These are phyloP conservation scores for Coreoperca whiteheadi DNA, from an alignment of 2,113 vertebrate species.

Conservation along the genomic window DNA sequence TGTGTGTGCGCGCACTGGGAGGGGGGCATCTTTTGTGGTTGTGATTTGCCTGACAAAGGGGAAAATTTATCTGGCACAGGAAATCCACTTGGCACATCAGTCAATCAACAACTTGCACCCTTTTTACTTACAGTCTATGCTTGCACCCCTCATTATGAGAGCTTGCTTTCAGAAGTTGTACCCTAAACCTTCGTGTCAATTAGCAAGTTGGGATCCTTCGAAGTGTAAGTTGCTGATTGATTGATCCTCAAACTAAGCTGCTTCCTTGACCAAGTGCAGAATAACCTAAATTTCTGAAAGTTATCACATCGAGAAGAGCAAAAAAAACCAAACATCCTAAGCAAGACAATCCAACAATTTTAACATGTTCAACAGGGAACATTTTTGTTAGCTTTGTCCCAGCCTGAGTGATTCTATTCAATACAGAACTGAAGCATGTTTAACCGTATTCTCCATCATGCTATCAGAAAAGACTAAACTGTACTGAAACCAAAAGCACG, in stretches of 20 bases:
- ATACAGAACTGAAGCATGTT: not conserved
- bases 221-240: not conserved
- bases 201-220: not conserved
- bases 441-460: too few species aligned
- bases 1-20: not conserved
- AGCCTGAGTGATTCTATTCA: not conserved
- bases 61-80: slow-evolving; percentile 52
- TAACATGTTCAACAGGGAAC: not conserved
- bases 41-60: slow-evolving; percentile 49
- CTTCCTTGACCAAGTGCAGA: not conserved
- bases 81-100: not conserved
- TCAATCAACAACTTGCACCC: not conserved
- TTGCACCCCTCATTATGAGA: not conserved
- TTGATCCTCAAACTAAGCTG: not conserved
- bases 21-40: slow-evolving; percentile 22
- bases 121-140: too few species aligned
- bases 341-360: not conserved
- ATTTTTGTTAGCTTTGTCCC: not conserved
- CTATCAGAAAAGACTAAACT: not conserved
- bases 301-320: not conserved
- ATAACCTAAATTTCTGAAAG: not conserved
- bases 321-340: too few species aligned
- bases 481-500: not conserved
- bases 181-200: not conserved
- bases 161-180: not conserved